Evolutionary conservation across 1,140 invertebrate genomes (phyloP), one percentile per base, ranked within the genome.

Genomic region (Hylaeus anthracinus): DNA sequence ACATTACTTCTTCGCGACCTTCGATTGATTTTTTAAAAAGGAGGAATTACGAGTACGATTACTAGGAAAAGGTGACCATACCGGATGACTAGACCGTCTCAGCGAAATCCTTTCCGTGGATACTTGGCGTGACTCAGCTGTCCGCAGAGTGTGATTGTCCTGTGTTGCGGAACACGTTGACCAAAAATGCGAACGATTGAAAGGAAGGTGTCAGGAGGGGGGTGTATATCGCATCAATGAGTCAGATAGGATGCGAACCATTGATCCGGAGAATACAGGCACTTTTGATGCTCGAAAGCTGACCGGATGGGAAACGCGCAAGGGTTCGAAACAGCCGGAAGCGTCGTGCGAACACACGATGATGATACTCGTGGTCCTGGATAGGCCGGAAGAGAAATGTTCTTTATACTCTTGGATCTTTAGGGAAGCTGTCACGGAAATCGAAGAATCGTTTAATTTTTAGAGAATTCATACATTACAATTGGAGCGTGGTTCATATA

Each of bases 251-350:
- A 86, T 80, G 65, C 74, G 64, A 83, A 67, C 48, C 61, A 72
- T 83, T 82, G 79, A 82, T 79, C 83, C 78, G 70, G 72, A 63
- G 80, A 75, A 84, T 77, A 73, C 66, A 58, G 64, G 56, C 60
- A 10, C 56, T 60, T 69, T 45, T 53, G 72, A 83, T 69, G 66
- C 45, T 79, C 43, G 67, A 83, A 80, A 69, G 83, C 26, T 83
- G 85, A 86, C 86, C 84, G 86, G 81, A 88, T 85, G 85, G 8
- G 71, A 84, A 65, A 55, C 69, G 74, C 45, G 56, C 71, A 81
- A 74, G 84, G 79, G 67, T 76, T 79, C 74, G 63, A 75, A 66
- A 73, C 69, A 83, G 72, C 77, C 77, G 81, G 84, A 84, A 88
- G 75, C 53, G 53, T 71, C 72, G n/a, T 67, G 41, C 61, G 61